Base-by-base conservation (phyloP, 2,797 vertebrate genomes). In the Mionectes olivaceus region DNA sequence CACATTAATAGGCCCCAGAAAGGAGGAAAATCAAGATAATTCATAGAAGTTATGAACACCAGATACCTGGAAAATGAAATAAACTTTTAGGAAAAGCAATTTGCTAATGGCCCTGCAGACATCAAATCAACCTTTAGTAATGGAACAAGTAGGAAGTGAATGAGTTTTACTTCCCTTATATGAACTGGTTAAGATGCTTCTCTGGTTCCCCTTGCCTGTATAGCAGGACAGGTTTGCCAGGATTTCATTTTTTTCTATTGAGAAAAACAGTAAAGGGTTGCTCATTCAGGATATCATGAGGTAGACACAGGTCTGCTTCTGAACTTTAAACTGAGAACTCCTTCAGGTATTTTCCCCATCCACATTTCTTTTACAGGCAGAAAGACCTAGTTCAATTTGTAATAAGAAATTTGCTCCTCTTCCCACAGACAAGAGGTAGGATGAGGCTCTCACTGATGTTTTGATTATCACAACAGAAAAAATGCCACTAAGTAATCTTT, bases 381-480 rank as follows among this genome's bases (percentile, higher is more conserved):
- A 85, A 92, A 56, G 55, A 68, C 11, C 9, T 11, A 15, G 13
- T 59, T 70, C 33, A 39, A 19, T 88, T 60, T 33, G 33, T 14
- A 63, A 69, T 46, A 74, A 73, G 59, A 92, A 78, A 70, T 15
- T 32, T 59, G 13, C 2, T 92, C 41, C 64, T 27, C 4, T 92
- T 92, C 14, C 57, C 33, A 28, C 30, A 73, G 37, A 79, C 21
- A 74, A 41, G 32, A 55, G 23, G 55, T 49, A 44, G 63, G 59
- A 90, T 88, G 44, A 28, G 76, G 33, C 19, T 81, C 47, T 69
- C 41, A 11, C 9, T 79, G 47, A 52, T 74, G 8, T 52, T 91
- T 86, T 94, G 83, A 87, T 92, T 94, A 93, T 84, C 15, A 19
- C 79, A 53, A 91, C 28, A 90, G 46, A 88, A 87, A 87, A 96